Base-by-base conservation (phyloP, 2,888 invertebrate species). In the Chrysotoxum bicinctum region DNA sequence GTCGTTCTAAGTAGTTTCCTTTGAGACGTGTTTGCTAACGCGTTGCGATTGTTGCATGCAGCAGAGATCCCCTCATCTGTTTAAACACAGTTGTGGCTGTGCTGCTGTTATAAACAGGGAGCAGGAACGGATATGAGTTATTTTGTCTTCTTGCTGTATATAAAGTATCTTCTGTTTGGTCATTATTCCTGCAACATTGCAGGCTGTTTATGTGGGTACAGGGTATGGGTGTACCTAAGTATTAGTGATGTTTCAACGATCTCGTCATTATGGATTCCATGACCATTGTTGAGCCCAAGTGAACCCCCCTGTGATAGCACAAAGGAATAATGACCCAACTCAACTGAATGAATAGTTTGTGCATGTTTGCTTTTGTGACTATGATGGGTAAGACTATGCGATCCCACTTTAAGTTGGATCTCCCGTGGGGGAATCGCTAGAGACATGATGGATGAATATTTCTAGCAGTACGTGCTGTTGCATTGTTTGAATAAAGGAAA, bases 181-280 rank as follows among this genome's bases (percentile, higher is more conserved):
- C 30, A 69, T 84, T 77, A 80, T 75, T 75, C 74, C 75, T 80
- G 26, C 54, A 73, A 26, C 68, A 69, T 66, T 62, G 40, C 69
- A 16, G 35, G 40, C 68, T 70, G 21, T 60, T 23, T 69, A 62
- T 66, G 21, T 32, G 54, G 58, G 23, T 30, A 62, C 16, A 45
- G 48, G 19, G 30, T 50, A 48, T n/a, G 62, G 16, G 43, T 80
- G 66, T 75, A n/a, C 52, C 58, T 43, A n/a, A n/a, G n/a, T n/a
- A 43, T 70, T 64, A 52, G 66, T 64, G 73, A 81, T 68, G 43
- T 81, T 81, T 76, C 80, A 85, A 68, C 76, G 76, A 73, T 85
- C 85, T 56, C 76, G 68, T 85, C 68, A 73, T 85, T 85, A 81
- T 76, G 74, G 69, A 85, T 85, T 85, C 85, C 62, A 76, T 84